Base-by-base conservation (phyloP, 2,888 invertebrate species). In the Yponomeuta sedellus region DNA sequence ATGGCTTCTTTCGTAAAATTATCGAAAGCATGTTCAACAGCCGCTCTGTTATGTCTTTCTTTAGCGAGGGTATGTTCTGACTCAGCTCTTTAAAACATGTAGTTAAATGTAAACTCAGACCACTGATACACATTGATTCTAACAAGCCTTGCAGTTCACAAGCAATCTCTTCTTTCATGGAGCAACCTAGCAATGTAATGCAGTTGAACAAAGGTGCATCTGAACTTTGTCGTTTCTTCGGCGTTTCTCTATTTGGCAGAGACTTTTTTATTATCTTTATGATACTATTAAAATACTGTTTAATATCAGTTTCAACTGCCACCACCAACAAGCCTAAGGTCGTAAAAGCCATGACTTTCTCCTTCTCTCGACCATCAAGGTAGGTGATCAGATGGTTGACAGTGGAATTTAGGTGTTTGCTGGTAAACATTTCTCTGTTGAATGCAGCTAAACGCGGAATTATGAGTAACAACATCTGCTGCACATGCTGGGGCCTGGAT, bases 361-460 rank as follows among this genome's bases (percentile, higher is more conserved):
- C 98, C 76, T 96, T 96, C 72, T 97, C 97, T 69, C 96, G 93
- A 4, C 96, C 94, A 67, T 95, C 93, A 67, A 98, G 82, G 64
- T 95, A 96, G 16, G 92, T 92, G 68, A 98, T 92, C 59, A 98
- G 88, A 82, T 98, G 96, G 71, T 92, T 93, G 79, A 98, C 94
- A 0, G 97, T 94, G 0, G 93, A 93, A 64, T 93, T 93, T 0
- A 97, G 85, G 82, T 97, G 95, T 71, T 94, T 94, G 67, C 93
- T 92, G 0, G 95, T 94, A 83, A 98, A 99, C 64, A 93, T 93
- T 64, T 95, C 94, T 66, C 94, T 94, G 79, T 97, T 95, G 75
- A 98, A 98, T n/a, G 98, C 97, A 10, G 98, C 98, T 57, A 99
- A 87, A 69, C 98, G 92, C 0, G 99, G 99, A 71, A 99, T 91